Evolutionary conservation across 2,113 vertebrate species (phyloP).

Genomic region (Microtus pennsylvanicus): DNA sequence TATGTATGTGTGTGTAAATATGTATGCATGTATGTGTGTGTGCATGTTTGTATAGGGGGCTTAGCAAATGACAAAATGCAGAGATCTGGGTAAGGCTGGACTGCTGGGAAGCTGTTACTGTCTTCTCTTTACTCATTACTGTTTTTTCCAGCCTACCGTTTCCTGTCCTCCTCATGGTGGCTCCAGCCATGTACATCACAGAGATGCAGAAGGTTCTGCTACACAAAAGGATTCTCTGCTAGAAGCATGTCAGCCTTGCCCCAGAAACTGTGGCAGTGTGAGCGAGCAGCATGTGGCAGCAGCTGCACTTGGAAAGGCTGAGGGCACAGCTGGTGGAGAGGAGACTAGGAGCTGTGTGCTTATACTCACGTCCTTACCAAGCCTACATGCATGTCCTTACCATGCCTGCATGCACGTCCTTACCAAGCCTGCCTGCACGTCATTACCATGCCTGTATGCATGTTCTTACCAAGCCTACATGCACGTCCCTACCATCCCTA

Average conservation of each 20-base stretch:
- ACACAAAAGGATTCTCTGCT: background rate
- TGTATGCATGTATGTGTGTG: background rate
- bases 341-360: no score
- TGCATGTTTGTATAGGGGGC: background rate
- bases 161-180: background rate
- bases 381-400: constrained; percentile 75
- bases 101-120: background rate
- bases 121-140: background rate
- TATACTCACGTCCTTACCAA: no score
- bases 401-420: constrained; percentile 59
- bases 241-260: no score
- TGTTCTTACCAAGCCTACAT: no score
- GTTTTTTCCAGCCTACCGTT: background rate
- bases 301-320: background rate
- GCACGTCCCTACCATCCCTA: no score
- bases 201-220: background rate
- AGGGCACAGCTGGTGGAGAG: no score
- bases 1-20: background rate
- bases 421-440: no score
- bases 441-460: no score
- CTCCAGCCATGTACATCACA: background rate
- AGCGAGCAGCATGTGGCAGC: background rate
- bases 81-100: background rate
- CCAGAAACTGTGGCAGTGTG: background rate
- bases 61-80: background rate